A percentile compares a stretch with the other conserved stretches of the same genome.
phyloP scores from a whole-genome alignment of 2,113 vertebrate genomes.

The Perca flavescens region DNA sequence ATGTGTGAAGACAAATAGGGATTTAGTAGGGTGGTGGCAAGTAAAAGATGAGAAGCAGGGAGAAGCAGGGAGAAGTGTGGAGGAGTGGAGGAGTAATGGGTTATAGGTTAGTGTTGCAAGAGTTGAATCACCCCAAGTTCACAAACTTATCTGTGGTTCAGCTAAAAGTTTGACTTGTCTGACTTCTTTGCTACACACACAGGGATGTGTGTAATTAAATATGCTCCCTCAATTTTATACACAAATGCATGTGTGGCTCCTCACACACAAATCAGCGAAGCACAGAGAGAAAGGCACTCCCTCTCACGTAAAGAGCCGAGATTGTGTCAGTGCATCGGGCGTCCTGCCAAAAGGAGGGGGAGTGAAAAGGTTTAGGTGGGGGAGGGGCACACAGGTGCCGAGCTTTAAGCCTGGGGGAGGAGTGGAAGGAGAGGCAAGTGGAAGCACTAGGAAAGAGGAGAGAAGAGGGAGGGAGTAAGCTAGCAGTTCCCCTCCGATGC shows the following conservation, averaged over 20 bases:
- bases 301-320: constrained; percentile 68
- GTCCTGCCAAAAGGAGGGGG: constrained; percentile 63
- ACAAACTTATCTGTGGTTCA: constrained; percentile 17
- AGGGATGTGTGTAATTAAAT: constrained; percentile 7
- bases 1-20: constrained; percentile 45
- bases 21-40: constrained; percentile 59
- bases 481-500: constrained; percentile 15
- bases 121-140: constrained; percentile 53
- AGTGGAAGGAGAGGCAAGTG: constrained; percentile 59
- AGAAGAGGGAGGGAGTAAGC: constrained; percentile 6
- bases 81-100: constrained; percentile 42
- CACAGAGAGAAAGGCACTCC: constrained; percentile 44
- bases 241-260: constrained; percentile 26
- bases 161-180: constrained; percentile 29
- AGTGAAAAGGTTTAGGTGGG: constrained; percentile 54
- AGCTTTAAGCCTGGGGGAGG: constrained; percentile 69
- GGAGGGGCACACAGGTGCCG: constrained; percentile 76
- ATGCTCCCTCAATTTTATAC: constrained; percentile 25
- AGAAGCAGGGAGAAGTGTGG: not conserved
- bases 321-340: constrained; percentile 67
- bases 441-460: constrained; percentile 38
- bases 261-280: constrained; percentile 48
- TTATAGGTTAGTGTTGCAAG: constrained; percentile 37
- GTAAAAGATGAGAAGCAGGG: constrained; percentile 31
- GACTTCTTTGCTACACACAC: not conserved